Conservation (phyloP, 1,140 invertebrate genomes). For the Nebria ingens region DNA sequence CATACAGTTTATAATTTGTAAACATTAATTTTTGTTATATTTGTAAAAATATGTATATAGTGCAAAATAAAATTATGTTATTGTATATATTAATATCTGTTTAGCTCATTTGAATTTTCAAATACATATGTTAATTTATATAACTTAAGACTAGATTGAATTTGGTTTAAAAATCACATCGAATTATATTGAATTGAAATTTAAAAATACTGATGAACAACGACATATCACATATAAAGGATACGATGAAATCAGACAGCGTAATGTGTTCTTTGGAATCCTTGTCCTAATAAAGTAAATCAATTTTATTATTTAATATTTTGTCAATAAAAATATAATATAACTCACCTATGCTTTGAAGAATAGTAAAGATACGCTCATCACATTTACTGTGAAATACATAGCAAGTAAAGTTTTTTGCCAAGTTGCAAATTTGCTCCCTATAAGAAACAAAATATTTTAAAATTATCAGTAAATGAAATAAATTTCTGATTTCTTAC, state of each 20-base stretch:
- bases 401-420: constrained; percentile 44
- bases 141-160: constrained; percentile 4
- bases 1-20: not conserved
- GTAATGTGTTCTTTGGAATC: constrained; percentile 28
- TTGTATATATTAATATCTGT: constrained; percentile 2
- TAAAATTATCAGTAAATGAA: constrained; percentile 17
- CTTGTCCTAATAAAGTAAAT: constrained; percentile 23
- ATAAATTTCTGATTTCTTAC: constrained; percentile 30
- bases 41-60: constrained; percentile 7
- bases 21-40: not conserved
- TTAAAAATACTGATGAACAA: no score
- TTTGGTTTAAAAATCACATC: not conserved
- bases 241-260: constrained; percentile 22
- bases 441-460: constrained; percentile 34
- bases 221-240: not conserved
- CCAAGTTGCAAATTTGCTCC: constrained; percentile 45
- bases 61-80: not conserved
- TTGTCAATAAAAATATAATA: not conserved
- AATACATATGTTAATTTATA: no score
- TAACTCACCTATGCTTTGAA: constrained; percentile 27
- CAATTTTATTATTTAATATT: constrained; percentile 4
- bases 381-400: constrained; percentile 41
- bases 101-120: no score
- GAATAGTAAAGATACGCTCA: constrained; percentile 38
- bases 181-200: not conserved